phyloP scores from a whole-genome alignment of 2,113 vertebrate species.

The Arvicanthis niloticus region DNA sequence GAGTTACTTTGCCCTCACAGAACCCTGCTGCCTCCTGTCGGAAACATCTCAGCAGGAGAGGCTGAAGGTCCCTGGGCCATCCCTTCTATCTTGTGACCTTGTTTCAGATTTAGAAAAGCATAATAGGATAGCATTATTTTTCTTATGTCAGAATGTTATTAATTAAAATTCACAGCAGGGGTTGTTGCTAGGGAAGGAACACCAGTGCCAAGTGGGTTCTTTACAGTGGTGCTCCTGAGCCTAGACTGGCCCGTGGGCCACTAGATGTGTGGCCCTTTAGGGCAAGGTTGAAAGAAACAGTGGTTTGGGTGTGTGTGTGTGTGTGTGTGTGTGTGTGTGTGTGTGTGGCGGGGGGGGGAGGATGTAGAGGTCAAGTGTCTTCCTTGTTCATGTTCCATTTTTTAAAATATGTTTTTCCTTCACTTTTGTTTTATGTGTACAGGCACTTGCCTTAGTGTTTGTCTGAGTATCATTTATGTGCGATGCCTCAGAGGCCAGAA shows the following conservation, averaged over 20 bases:
- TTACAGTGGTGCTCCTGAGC: neutral
- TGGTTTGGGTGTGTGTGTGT: neutral
- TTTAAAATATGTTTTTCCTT: neutral
- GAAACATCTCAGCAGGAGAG: neutral
- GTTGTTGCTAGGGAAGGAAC: neutral
- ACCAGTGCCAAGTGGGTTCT: neutral
- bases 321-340: neutral
- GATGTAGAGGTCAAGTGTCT: neutral
- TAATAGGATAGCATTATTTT: neutral
- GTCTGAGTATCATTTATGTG: neutral
- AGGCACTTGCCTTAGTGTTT: neutral
- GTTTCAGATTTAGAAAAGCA: neutral
- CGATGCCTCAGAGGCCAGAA: neutral
- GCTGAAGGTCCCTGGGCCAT: neutral
- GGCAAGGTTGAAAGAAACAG: neutral
- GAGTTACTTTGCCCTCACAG: fast-evolving
- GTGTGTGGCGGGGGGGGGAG: neutral
- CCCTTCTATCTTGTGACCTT: neutral
- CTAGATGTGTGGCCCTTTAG: neutral
- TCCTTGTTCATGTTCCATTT: neutral
- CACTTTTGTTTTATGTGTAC: neutral
- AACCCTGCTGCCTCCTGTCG: fast-evolving
- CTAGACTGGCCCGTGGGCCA: neutral
- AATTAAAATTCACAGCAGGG: neutral
- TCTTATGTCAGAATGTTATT: neutral